These are phyloP conservation scores for Lampris megalopsis DNA, from an alignment of 2,113 vertebrate genomes.

Conservation along the genomic window DNA sequence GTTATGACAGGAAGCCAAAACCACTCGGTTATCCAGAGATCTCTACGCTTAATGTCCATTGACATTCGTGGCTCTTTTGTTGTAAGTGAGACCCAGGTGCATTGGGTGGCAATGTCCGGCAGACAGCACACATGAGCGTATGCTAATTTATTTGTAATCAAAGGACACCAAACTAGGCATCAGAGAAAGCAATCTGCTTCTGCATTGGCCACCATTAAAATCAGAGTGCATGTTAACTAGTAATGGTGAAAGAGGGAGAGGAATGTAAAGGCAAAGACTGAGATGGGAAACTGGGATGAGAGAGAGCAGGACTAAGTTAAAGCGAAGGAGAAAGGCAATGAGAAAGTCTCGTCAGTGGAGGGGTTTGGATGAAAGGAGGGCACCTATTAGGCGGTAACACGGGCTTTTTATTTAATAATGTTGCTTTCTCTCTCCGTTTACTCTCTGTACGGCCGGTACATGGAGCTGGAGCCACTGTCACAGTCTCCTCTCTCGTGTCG, in stretches of 20 bases:
- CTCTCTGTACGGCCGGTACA: no score
- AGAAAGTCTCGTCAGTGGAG: neutral
- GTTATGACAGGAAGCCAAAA: slow-evolving; percentile 18
- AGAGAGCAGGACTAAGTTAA: neutral
- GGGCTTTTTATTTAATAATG: no score
- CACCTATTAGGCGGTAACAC: no score
- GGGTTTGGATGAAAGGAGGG: no score
- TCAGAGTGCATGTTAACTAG: neutral
- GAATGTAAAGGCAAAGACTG: slow-evolving; percentile 2
- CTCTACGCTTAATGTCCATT: slow-evolving; percentile 1
- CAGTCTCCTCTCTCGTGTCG: no score
- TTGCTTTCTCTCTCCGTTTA: no score
- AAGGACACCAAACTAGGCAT: neutral
- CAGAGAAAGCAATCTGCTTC: slow-evolving; percentile 1
- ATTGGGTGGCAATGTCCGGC: neutral
- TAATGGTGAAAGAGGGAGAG: slow-evolving; percentile 43
- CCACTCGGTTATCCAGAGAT: slow-evolving; percentile 2
- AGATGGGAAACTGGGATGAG: slow-evolving; percentile 3
- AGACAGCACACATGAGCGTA: slow-evolving; percentile 11
- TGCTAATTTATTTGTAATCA: slow-evolving; percentile 4
- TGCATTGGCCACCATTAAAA: slow-evolving; percentile 24
- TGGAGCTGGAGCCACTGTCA: no score
- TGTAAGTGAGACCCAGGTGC: neutral
- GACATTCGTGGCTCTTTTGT: neutral
- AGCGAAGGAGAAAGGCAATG: slow-evolving; percentile 13